Conservation (phyloP, 2,113 vertebrate species). For the Oryctolagus cuniculus region mOryCun1.1 NC_091447.1:50675501-50676000, state of each 20-base stretch:
- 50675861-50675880: not conserved
- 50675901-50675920: not conserved
- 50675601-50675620: not conserved
- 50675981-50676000: not conserved
- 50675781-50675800: not conserved
- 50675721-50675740: not conserved
- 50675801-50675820: not conserved
- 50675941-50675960: not conserved
- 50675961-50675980: not conserved
- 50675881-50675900: conserved; percentile 35
- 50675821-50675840: conserved; percentile 1
- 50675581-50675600: not conserved
- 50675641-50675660: not conserved
- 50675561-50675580: not conserved
- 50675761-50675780: not conserved
- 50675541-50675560: no score
- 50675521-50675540: no score
- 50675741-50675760: not conserved
- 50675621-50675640: not conserved
- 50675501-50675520: no score
- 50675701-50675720: not conserved
- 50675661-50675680: not conserved
- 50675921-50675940: not conserved
- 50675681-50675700: not conserved
- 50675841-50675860: conserved; percentile 48